Percentiles rank a stretch among this genome's conserved stretches.
phyloP scores from a whole-genome alignment of 2,797 vertebrate species.

The Mastacembelus armatus region DNA sequence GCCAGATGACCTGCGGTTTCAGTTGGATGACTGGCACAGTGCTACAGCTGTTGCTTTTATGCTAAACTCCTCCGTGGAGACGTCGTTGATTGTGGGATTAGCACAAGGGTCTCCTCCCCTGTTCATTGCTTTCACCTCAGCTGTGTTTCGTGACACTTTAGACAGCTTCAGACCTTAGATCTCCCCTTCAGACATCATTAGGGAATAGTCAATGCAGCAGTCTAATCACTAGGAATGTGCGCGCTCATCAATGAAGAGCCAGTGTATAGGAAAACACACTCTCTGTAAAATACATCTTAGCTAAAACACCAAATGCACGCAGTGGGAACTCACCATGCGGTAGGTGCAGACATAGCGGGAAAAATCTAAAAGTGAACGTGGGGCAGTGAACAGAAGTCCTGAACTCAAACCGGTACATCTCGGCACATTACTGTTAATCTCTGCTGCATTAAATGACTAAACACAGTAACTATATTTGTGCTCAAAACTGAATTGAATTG shows the following conservation, averaged over 20 bases:
- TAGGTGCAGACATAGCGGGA: not conserved
- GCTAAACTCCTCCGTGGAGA: constrained; percentile 73
- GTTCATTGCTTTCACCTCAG: constrained; percentile 64
- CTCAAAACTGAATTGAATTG: not conserved
- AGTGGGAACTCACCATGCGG: not conserved
- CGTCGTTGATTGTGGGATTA: constrained; percentile 71
- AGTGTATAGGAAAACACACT: not conserved
- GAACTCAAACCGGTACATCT: not conserved
- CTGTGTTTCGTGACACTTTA: constrained; percentile 58
- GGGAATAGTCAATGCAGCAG: constrained; percentile 31
- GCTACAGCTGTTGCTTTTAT: constrained; percentile 81
- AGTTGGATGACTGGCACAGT: constrained; percentile 73
- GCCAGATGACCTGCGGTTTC: constrained; percentile 77
- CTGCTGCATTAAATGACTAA: not conserved
- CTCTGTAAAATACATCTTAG: constrained; percentile 11
- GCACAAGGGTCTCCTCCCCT: constrained; percentile 64
- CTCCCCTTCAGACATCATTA: constrained; percentile 41
- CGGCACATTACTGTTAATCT: not conserved
- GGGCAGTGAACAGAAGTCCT: not conserved
- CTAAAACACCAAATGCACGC: constrained; percentile 7
- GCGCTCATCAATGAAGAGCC: not conserved
- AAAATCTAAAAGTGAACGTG: not conserved
- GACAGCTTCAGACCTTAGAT: constrained; percentile 56
- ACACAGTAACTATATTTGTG: not conserved
- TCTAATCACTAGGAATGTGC: constrained; percentile 20